Evolutionary conservation across 2,797 vertebrate species (phyloP).

Genomic region (Loriculus beryllinus): DNA sequence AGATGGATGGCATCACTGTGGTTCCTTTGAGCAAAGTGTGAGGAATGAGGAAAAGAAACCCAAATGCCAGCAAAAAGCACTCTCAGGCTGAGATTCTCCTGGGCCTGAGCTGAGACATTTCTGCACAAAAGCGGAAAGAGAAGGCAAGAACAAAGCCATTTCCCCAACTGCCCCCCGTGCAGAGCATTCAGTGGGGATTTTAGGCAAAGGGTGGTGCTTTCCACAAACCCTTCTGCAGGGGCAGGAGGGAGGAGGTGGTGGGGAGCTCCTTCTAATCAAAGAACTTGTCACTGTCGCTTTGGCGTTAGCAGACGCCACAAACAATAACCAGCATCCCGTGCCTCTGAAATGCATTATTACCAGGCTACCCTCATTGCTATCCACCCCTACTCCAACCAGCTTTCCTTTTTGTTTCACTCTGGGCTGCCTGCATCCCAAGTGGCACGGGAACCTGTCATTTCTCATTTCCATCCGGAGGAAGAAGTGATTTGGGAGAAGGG

Average conservation of each 20-base stretch:
- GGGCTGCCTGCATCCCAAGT: constrained; percentile 19
- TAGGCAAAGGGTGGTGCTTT: background rate
- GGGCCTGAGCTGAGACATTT: background rate
- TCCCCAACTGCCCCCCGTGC: rapidly evolving
- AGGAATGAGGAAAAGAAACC: background rate
- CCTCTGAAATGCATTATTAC: background rate
- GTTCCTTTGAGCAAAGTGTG: background rate
- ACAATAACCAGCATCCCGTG: background rate
- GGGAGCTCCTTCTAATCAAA: constrained; percentile 23
- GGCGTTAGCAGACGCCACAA: constrained; percentile 14
- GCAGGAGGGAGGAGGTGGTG: background rate
- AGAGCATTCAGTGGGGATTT: background rate
- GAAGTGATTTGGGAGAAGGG: constrained; percentile 77
- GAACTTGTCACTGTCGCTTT: constrained; percentile 41
- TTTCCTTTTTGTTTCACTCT: background rate
- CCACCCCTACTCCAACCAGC: background rate
- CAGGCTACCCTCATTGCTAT: background rate
- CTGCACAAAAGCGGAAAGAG: background rate
- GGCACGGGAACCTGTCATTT: constrained; percentile 73
- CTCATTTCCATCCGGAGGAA: constrained; percentile 79
- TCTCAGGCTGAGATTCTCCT: background rate
- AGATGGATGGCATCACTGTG: background rate
- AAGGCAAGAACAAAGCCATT: background rate
- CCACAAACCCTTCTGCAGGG: background rate
- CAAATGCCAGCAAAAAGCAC: too few relatives aligned